Evolutionary conservation across 2,888 invertebrate genomes (phyloP), one percentile per base, ranked within the genome.

Genomic region (Orchestes rusci): DNA sequence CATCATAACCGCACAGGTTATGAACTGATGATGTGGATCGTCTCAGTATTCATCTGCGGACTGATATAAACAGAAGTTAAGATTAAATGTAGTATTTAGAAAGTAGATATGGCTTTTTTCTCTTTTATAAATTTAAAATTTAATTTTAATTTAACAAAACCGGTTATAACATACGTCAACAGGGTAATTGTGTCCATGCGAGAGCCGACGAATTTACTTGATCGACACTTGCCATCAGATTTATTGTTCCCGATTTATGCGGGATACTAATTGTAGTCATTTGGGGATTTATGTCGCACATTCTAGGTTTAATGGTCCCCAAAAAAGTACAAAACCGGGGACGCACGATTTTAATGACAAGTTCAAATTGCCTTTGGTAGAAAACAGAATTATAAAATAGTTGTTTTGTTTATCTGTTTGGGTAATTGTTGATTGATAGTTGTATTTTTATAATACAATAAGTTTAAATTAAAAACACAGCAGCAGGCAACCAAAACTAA

Each of bases 151-250:
- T n/a, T n/a, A n/a, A n/a, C n/a, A n/a, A n/a, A n/a, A n/a, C n/a
- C 33, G 41, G 37, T 45, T 33, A 41, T 41, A 41, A 32, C 45
- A 36, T 52, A 46, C 50, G 48, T 41, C 53, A 52, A 38, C 45
- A 45, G 41, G 41, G 41, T 45, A 45, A 45, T 45, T 45, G 45
- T 45, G 45, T 45, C 55, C n/a, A n/a, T n/a, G 56, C 53, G 50
- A 42, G 43, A 32, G 49, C 56, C 55, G 54, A 51, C 54, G 39
- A 49, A 52, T 53, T 52, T 52, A 53, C 54, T 55, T 59, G 59
- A 59, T 59, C 56, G 58, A 59, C 59, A 59, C 58, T 57, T 55
- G 52, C 53, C 55, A 55, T 57, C 56, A 53, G 53, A 60, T 57
- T 58, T 58, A 60, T 57, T 53, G 55, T 29, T 43, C 43, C 53